Evolutionary conservation across 53 echinoderm and acorn worm species (phyloP).

Genomic region (Echinarachnius parma): DNA sequence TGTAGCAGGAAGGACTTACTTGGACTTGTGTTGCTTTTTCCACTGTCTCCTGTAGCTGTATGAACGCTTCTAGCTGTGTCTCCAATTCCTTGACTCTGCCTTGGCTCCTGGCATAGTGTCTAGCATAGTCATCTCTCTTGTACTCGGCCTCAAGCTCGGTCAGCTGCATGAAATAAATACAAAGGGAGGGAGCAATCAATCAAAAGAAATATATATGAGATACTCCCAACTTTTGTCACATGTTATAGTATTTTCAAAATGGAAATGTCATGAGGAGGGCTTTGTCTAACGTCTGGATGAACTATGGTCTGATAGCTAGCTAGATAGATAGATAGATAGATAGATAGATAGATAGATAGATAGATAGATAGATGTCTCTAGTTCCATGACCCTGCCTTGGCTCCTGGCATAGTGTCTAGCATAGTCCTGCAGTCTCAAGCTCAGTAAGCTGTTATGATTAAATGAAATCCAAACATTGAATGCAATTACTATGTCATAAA

Average conservation of each 20-base stretch:
- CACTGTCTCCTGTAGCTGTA: constrained; percentile 60
- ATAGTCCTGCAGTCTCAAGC: constrained; percentile 53
- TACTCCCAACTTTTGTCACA: too few species aligned
- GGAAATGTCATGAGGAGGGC: too few species aligned
- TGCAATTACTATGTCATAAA: too few species aligned
- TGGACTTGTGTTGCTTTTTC: constrained; percentile 61
- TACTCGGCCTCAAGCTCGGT: constrained; percentile 42
- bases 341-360: too few species aligned
- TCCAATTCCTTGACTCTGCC: constrained; percentile 43
- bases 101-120: constrained; percentile 61
- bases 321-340: too few species aligned
- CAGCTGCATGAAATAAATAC: constrained; percentile 17
- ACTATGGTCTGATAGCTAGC: too few species aligned
- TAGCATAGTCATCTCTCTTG: constrained; percentile 60
- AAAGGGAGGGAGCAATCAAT: too few species aligned
- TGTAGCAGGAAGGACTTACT: constrained; percentile 25
- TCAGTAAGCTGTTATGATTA: constrained; percentile 17
- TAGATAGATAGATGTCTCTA: too few species aligned
- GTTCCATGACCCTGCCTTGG: constrained; percentile 38
- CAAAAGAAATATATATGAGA: too few species aligned
- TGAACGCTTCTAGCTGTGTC: constrained; percentile 53
- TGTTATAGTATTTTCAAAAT: too few species aligned
- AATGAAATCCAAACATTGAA: too few species aligned
- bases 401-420: constrained; percentile 66
- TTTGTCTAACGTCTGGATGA: too few species aligned